Percentiles rank a stretch among this genome's conserved stretches.
phyloP scores from a whole-genome alignment of 2,888 invertebrate species.

The Pammene aurita region DNA sequence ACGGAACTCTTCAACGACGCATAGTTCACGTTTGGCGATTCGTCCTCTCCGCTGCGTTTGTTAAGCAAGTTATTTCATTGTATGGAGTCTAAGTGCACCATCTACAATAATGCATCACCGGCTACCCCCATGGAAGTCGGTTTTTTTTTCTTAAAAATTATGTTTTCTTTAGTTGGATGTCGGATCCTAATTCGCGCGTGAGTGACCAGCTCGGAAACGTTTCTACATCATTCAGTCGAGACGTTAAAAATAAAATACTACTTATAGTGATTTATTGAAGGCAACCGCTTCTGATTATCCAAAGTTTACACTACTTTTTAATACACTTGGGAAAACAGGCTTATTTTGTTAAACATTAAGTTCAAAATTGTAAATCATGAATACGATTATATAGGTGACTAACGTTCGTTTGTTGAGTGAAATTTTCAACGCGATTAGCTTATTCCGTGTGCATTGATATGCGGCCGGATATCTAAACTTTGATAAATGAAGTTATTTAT shows the following conservation, averaged over 20 bases:
- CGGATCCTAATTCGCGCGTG: slow-evolving; percentile 43
- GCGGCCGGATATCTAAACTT: slow-evolving; percentile 31
- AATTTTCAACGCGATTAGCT: slow-evolving; percentile 1
- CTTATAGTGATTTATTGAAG: slow-evolving; percentile 7
- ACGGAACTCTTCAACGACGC: no score
- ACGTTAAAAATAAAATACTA: slow-evolving; percentile 43
- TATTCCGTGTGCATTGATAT: slow-evolving; percentile 6
- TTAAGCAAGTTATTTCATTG: no score
- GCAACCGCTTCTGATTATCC: not conserved
- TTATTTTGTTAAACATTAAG: not conserved
- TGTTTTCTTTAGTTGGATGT: slow-evolving; percentile 32
- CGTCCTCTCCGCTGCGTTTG: no score
- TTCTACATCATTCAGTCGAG: slow-evolving; percentile 25
- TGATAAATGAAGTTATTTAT: slow-evolving; percentile 31
- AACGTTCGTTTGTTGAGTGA: not conserved
- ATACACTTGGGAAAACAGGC: not conserved
- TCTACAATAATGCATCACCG: no score
- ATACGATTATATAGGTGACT: no score
- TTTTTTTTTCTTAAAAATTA: no score
- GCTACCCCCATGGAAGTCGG: no score
- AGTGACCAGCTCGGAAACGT: slow-evolving; percentile 41
- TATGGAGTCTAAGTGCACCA: no score
- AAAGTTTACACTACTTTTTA: not conserved
- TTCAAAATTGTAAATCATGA: not conserved
- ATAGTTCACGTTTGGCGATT: no score